Evolutionary conservation across 2,888 invertebrate species (phyloP).

Genomic region (Tenthredo livida): DNA sequence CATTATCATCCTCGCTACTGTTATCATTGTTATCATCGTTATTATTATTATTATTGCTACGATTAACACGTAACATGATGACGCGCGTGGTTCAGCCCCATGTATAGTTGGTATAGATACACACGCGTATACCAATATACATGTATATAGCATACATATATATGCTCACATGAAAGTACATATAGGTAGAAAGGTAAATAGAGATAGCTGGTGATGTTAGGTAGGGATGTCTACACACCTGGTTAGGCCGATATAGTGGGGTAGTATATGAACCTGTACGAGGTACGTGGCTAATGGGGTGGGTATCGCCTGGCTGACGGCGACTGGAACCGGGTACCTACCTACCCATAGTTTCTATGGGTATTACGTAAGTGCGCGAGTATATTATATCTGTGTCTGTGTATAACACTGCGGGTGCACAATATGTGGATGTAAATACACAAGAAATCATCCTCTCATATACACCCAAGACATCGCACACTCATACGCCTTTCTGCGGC

Average conservation of each 20-base stretch:
- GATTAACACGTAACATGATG: constrained; percentile 21
- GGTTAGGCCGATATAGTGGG: constrained; percentile 32
- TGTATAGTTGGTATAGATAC: not conserved
- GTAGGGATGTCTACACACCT: constrained; percentile 42
- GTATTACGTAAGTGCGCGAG: not conserved
- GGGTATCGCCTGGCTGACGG: constrained; percentile 34
- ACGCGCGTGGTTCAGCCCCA: not conserved
- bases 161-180: not conserved
- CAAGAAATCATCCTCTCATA: not conserved
- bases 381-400: not conserved
- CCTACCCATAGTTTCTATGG: constrained; percentile 12
- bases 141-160: not conserved
- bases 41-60: constrained; percentile 13
- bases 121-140: not conserved
- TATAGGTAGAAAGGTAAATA: constrained; percentile 11
- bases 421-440: not conserved
- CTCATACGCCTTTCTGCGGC: not conserved
- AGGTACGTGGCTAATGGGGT: constrained; percentile 43
- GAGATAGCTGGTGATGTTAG: constrained; percentile 35
- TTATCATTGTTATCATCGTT: constrained; percentile 7
- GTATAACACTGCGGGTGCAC: not conserved
- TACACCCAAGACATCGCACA: not conserved
- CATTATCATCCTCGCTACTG: not conserved
- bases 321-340: constrained; percentile 1
- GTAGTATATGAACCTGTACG: constrained; percentile 27